Base-by-base conservation (phyloP, 2,888 invertebrate species). In the Bellardia pandia region DNA sequence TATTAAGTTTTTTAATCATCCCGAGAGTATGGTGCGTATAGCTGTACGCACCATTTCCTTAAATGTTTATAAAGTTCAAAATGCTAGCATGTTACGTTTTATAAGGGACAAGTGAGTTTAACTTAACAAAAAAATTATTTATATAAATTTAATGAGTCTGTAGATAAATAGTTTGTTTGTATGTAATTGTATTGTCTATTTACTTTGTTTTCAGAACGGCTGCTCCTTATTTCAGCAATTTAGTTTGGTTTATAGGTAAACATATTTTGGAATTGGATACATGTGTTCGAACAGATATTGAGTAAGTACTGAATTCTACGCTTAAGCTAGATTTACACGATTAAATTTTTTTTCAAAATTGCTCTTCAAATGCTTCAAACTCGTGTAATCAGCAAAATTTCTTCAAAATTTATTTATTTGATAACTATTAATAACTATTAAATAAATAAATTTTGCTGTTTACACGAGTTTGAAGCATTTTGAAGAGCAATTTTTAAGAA, bases 221-320 rank as follows among this genome's bases (percentile, higher is more conserved):
- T 11, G 99, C 98, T 42, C 99, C 99, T 1, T 99, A 99, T 94
- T 99, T 99, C 93, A 98, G 98, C 90, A 99, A 99, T 94, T 95
- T 99, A 81, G 99, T 99, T 62, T 99, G 99, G 98, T 99, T 99
- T 92, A 99, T 99, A 91, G 99, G 99, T 77, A 99, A 98, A 94
- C 98, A 99, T 93, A 98, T 99, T 89, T 95, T 99, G 89, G 99
- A 99, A 93, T 94, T 99, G 89, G 98, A 99, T 93, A 96, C 96
- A 3, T 99, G 99, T 94, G 98, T 99, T 60, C 95, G 98, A 91
- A 98, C 98, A 91, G 98, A 99, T 94, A 97, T 98, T 88, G 98
- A 99, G 98, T 98, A 95, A 96, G 91, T 86, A 37, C 33, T 8
- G 45, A 37, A 37, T 45, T 7, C 40, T 6, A 3, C 37, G 6